Base-by-base conservation (phyloP, 2,113 vertebrate genomes). In the Gadus chalcogrammus region DNA sequence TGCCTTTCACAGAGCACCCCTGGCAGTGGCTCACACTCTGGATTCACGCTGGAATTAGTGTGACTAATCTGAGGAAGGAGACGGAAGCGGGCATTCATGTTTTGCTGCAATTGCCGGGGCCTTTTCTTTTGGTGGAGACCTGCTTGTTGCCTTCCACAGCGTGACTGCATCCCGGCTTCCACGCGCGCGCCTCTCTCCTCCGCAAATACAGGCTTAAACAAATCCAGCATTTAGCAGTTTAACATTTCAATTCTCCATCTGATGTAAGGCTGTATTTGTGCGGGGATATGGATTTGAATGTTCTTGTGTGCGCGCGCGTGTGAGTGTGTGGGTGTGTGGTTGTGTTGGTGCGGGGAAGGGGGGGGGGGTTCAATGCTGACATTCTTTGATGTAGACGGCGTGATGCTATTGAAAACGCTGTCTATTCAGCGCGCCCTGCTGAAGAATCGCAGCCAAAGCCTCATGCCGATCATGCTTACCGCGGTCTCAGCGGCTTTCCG, bases 141-240 rank as follows among this genome's bases (percentile, higher is more conserved):
- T 38, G n/a, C 55, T 59, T 60, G 70, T 65, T 65, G 53, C 52
- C 56, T 71, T 71, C 63, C 9, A 52, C 61, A 56, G 61, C 63
- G 38, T 71, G 24, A 55, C 27, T 2, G 27, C 15, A 48, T 27
- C 18, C 31, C 22, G 17, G 15, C 27, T 62, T 35, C 18, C 53
- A 38, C 63, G 53, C 38, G 53, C 38, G 12, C 56, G 17, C 20
- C 22, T 6, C 20, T 11, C 15, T 65, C 24, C 64, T 65, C 63
- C 55, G 15, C 15, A 58, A 16, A 70, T 16, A 64, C 38, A 18
- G 20, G 63, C 52, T 72, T 66, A 66, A 58, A 53, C 59, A 53
- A 59, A 65, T 65, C 20, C 28, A 66, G 53, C 18, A 15, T 48
- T 48, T 70, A 15, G 48, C 60, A 31, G 24, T 55, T 64, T 6